A percentile compares a stretch with the other conserved stretches of the same genome.
Evolutionary conservation across 2,113 vertebrate species (phyloP).

Genomic region (Synodontis membranacea): DNA sequence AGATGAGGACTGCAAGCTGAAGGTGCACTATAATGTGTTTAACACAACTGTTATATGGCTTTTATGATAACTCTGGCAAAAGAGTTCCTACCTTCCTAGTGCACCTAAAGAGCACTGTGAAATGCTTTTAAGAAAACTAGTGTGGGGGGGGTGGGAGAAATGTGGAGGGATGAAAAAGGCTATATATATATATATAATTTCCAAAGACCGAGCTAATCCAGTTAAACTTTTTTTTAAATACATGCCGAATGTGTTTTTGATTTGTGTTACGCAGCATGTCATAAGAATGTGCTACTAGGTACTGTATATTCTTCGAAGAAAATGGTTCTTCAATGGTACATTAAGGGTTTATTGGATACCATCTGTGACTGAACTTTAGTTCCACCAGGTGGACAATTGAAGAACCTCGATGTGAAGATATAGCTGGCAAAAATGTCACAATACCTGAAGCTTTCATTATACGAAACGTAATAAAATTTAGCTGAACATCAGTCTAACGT

Average conservation of each 20-base stretch:
- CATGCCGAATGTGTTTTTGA: background rate
- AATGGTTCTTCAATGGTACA: background rate
- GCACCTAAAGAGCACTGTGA: background rate
- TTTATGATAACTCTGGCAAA: background rate
- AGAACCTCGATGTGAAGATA: background rate
- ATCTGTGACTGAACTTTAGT: background rate
- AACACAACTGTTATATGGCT: background rate
- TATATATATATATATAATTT: background rate
- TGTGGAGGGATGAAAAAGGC: too few relatives aligned
- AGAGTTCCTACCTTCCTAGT: background rate
- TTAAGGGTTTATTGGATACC: background rate
- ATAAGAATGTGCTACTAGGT: background rate
- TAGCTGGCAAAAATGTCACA: background rate
- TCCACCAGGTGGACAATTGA: background rate
- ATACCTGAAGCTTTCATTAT: background rate
- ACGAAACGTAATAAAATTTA: background rate
- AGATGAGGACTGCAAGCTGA: background rate
- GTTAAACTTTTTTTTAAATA: background rate
- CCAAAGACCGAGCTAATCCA: background rate
- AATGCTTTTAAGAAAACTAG: background rate
- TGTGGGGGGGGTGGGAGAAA: too few relatives aligned
- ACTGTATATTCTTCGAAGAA: background rate
- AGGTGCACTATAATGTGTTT: background rate
- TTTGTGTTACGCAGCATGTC: background rate
- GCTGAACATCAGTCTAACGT: background rate